Evolutionary conservation across 1,140 invertebrate species (phyloP).

Genomic region (Macrobrachium nipponense): DNA sequence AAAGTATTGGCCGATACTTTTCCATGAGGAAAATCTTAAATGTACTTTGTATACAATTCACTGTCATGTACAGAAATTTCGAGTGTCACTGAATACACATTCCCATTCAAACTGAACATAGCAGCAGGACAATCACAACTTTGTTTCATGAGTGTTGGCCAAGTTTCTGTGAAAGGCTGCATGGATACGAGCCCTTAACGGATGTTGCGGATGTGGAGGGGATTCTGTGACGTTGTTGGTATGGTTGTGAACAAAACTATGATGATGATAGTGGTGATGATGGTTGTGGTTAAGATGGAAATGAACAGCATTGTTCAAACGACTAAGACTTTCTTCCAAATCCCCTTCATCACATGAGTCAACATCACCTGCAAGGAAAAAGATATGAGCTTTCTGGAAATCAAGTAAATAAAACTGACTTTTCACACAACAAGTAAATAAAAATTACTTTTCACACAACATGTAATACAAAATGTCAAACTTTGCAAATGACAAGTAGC

Average conservation of each 20-base stretch:
- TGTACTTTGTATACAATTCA: no score
- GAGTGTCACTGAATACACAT: background rate
- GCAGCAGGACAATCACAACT: slow-evolving; percentile 28
- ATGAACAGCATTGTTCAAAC: slow-evolving; percentile 45
- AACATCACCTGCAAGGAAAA: slow-evolving; percentile 42
- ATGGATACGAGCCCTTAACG: slow-evolving; percentile 45
- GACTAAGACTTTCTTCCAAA: slow-evolving; percentile 34
- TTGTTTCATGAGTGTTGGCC: slow-evolving; percentile 54
- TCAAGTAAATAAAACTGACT: background rate
- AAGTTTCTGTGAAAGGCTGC: slow-evolving; percentile 43
- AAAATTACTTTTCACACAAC: background rate
- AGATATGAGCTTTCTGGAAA: background rate
- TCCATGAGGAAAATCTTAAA: no score
- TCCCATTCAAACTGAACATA: no score
- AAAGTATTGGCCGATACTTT: no score
- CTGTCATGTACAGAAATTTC: background rate
- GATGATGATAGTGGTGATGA: slow-evolving; percentile 49
- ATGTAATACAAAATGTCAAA: background rate
- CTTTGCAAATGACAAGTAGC: background rate
- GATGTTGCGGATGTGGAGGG: slow-evolving; percentile 52
- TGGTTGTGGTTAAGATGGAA: slow-evolving; percentile 56
- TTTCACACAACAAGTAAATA: background rate
- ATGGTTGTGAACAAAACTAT: slow-evolving; percentile 46
- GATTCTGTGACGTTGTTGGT: slow-evolving; percentile 32
- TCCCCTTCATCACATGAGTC: slow-evolving; percentile 54